phyloP scores from a whole-genome alignment of 2,797 vertebrate species.

The Gephyroberyx darwinii region DNA sequence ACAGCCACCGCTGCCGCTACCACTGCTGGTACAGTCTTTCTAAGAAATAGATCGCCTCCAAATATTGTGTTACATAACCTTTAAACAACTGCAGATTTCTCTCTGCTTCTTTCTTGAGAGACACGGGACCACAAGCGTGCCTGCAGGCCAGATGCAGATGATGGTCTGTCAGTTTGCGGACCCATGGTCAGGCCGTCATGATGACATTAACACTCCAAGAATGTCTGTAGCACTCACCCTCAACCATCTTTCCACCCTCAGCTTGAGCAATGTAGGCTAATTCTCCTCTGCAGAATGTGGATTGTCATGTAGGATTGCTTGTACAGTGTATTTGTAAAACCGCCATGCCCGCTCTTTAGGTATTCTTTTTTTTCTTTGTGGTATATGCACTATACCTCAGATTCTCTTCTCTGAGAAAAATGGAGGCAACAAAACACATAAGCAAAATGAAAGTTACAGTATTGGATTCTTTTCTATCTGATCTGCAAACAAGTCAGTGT shows the following conservation, averaged over 20 bases:
- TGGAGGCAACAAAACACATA: not conserved
- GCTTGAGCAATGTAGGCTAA: constrained; percentile 53
- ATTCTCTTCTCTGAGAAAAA: not conserved
- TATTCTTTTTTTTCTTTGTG: constrained; percentile 39
- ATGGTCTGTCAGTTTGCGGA: constrained; percentile 77
- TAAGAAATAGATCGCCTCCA: constrained; percentile 69
- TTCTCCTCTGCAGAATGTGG: constrained; percentile 60
- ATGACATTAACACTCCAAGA: constrained; percentile 76
- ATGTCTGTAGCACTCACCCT: constrained; percentile 71
- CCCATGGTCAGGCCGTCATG: constrained; percentile 70
- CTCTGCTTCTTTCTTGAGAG: constrained; percentile 54
- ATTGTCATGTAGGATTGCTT: constrained; percentile 62
- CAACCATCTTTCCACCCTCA: constrained; percentile 74
- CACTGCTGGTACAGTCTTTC: constrained; percentile 58
- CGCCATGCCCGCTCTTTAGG: constrained; percentile 50
- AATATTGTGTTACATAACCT: constrained; percentile 71
- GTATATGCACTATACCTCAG: constrained; percentile 6
- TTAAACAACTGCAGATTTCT: constrained; percentile 74
- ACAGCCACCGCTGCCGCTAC: constrained; percentile 62
- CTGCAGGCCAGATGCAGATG: constrained; percentile 75
- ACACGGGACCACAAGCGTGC: constrained; percentile 76
- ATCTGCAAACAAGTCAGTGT: not conserved
- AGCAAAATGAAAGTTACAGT: not conserved
- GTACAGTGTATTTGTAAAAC: constrained; percentile 60
- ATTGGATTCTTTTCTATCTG: not conserved